Conservation (phyloP, 1,140 invertebrate genomes). For the Anastatus disparis region DNA sequence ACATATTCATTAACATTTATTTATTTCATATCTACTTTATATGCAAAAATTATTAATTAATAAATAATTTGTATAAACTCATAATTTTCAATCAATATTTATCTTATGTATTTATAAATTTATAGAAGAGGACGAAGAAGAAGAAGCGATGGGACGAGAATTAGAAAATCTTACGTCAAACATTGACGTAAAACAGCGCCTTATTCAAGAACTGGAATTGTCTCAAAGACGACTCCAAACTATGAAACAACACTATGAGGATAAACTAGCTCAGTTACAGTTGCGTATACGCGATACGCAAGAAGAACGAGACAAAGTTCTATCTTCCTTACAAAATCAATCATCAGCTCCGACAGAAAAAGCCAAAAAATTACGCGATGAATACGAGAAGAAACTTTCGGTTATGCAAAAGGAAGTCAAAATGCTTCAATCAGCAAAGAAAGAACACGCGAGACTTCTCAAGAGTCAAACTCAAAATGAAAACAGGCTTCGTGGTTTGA, state of each 20-base stretch:
- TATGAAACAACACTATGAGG: constrained; percentile 92
- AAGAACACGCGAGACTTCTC: constrained; percentile 87
- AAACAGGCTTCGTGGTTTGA: constrained; percentile 78
- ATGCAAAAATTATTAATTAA: too few species aligned
- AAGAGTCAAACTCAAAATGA: constrained; percentile 86
- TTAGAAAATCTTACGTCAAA: constrained; percentile 87
- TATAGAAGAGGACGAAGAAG: constrained; percentile 64
- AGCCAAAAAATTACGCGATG: constrained; percentile 86
- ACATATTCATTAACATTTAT: too few species aligned
- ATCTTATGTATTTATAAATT: constrained; percentile 21
- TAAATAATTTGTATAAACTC: too few species aligned
- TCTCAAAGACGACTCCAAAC: constrained; percentile 85
- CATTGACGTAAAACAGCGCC: constrained; percentile 90
- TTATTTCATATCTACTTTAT: too few species aligned
- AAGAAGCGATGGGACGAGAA: constrained; percentile 72
- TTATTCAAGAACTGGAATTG: constrained; percentile 93
- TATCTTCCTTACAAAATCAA: constrained; percentile 73
- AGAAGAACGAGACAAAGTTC: constrained; percentile 91
- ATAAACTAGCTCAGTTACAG: constrained; percentile 90
- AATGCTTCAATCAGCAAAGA: constrained; percentile 87
- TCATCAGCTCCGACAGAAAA: constrained; percentile 76
- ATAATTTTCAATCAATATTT: not conserved
- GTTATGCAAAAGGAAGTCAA: constrained; percentile 89
- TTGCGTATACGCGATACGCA: constrained; percentile 89
- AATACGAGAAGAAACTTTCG: constrained; percentile 89